These are phyloP conservation scores for Setipinna tenuifilis DNA, from an alignment of 2,797 vertebrate species.

Conservation along the genomic window DNA sequence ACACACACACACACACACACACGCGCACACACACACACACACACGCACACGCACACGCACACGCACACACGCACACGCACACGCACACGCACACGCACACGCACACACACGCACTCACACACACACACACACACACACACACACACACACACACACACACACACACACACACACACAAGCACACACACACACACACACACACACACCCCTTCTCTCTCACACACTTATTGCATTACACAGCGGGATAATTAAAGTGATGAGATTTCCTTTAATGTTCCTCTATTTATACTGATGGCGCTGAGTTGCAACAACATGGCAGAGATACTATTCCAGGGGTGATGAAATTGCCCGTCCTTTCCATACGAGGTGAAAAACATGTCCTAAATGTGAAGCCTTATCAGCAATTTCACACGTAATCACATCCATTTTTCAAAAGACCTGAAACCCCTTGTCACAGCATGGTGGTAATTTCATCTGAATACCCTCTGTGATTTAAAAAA, in stretches of 20 bases:
- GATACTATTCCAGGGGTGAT: not conserved
- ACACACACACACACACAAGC: not conserved
- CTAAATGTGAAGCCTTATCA: not conserved
- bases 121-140: not conserved
- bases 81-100: not conserved
- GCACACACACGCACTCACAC: slow-evolving; percentile 1
- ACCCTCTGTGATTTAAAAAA: not conserved
- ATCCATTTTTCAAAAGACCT: slow-evolving; percentile 2
- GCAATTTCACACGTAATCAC: not conserved
- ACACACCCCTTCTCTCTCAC: not conserved
- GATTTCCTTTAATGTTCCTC: slow-evolving; percentile 19
- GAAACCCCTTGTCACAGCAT: not conserved
- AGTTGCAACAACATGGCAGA: not conserved
- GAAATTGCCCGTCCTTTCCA: not conserved
- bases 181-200: not conserved
- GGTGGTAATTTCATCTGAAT: not conserved
- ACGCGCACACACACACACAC: not conserved
- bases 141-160: slow-evolving; percentile 24
- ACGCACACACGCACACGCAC: slow-evolving; percentile 11
- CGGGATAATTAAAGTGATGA: not conserved
- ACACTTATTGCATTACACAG: not conserved
- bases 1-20: not conserved
- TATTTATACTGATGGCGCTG: not conserved
- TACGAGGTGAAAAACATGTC: not conserved
- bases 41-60: not conserved